Base-by-base conservation (phyloP, 2,113 vertebrate genomes). In the Gymnogyps californianus region DNA sequence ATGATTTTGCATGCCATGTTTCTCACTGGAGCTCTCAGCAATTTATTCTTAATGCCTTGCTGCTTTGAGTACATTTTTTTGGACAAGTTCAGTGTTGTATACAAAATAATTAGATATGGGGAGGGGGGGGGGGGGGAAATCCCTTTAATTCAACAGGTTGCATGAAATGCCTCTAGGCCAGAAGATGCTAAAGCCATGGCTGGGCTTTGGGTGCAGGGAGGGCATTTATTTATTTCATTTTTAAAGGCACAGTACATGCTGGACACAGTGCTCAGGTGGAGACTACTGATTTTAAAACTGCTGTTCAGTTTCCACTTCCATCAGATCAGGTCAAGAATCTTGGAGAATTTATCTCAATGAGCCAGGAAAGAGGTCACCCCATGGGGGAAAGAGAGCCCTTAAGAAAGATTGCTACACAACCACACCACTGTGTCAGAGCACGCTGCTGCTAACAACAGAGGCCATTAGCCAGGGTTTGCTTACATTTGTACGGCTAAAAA, bases 321-420 rank as follows among this genome's bases (percentile, higher is more conserved):
- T 57, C 67, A 74, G 65, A 91, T 71, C 70, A 94, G 89, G 80
- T 92, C 74, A 95, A 75, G 74, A 94, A 91, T 96, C 70, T 42
- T 51, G 64, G 22, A 91, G 90, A 96, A 95, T 91, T 92, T 83
- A 95, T 84, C 94, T 92, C 74, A 70, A 25, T 34, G 65, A 95
- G 77, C 40, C 58, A 93, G 54, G 51, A 96, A 90, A 94, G 71
- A 90, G 64, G 74, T 96, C 79, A 85, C 31, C 40, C 46, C 55
- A 69, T 7, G 31, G 66, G 18, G 66, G 47, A 84, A 76, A 93
- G 65, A 59, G 89, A 93, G 55, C 52, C 89, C n/a, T 21, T 57
- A 59, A 81, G 87, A 78, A 81, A 90, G 77, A 92, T 14, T 75
- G 80, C 64, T 76, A 12, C 36, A 65, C 4, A 36, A 66, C 70